A percentile compares a stretch with the other conserved stretches of the same genome.
Evolutionary conservation across 2,113 vertebrate species (phyloP).

Genomic region (Trematomus loennbergii): DNA sequence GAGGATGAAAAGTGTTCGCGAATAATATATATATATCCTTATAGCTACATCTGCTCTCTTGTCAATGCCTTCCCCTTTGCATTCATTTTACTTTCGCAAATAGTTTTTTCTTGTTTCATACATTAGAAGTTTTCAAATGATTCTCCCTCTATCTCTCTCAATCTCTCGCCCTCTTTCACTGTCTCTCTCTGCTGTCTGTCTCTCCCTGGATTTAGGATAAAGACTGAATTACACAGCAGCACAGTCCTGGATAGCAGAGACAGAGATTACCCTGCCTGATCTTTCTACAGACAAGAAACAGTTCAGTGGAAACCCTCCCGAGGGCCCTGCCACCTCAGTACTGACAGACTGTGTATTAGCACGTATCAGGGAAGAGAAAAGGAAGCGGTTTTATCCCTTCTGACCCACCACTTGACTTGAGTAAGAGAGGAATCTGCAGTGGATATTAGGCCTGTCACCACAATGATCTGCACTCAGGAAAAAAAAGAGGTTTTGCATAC

Average conservation of each 20-base stretch:
- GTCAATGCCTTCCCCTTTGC: conserved; percentile 15
- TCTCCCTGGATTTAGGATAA: conserved; percentile 71
- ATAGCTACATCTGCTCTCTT: neutral
- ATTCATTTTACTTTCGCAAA: conserved; percentile 31
- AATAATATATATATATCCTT: conserved; percentile 5
- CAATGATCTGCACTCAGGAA: conserved; percentile 33
- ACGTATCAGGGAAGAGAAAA: conserved; percentile 64
- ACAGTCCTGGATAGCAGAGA: conserved; percentile 72
- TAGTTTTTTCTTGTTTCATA: conserved; percentile 6
- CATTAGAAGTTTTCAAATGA: conserved; percentile 41
- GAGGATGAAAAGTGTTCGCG: conserved; percentile 5
- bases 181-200: conserved; percentile 31
- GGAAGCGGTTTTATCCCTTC: conserved; percentile 62
- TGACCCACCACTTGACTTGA: conserved; percentile 75
- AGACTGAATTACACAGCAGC: conserved; percentile 75
- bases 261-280: conserved; percentile 79
- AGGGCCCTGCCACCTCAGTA: conserved; percentile 67
- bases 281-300: conserved; percentile 77
- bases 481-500: conserved; percentile 28
- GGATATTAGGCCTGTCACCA: conserved; percentile 54
- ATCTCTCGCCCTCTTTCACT: conserved; percentile 1
- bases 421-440: conserved; percentile 44
- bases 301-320: conserved; percentile 68
- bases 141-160: conserved; percentile 11
- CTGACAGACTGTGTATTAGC: conserved; percentile 73